Base-by-base conservation (phyloP, 2,113 vertebrate genomes). In the Aegotheles bennettii region DNA sequence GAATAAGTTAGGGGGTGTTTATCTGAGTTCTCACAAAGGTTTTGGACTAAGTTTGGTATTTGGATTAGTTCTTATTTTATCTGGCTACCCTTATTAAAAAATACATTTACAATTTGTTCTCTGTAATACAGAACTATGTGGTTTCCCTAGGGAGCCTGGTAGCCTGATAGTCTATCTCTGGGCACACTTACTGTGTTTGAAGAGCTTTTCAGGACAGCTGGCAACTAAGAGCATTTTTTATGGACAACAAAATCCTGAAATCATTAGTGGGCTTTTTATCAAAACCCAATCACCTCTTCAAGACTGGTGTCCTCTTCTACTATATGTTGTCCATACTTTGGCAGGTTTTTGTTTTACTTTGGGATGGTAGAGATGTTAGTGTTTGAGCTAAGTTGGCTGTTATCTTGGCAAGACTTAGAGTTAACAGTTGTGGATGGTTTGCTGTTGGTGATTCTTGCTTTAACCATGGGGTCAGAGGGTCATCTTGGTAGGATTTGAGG, bases 31-130 rank as follows among this genome's bases (percentile, higher is more conserved):
- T 89, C 40, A 84, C 56, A 69, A 94, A 91, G 40, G 40, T 64
- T 96, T 94, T 93, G 78, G 70, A 60, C 50, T 61, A 79, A 28
- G 38, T 81, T 73, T 67, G 40, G 65, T 84, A 47, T 91, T 92
- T 89, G 84, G 47, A 91, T 93, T 81, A 43, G 43, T 40, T 89
- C 47, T 92, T 95, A 78, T 89, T 96, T 92, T 93, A 51, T 92
- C 73, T 95, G 89, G 84, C 84, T 89, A 28, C 47, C 25, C 43
- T 84, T 51, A 67, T 53, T n/a, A 47, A 89, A 94, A 78, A 84
- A 71, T 60, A 78, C 57, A 75, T 84, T 94, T 87, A 71, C 14
- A 82, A 59, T 89, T 92, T 84, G 11, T 75, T 89, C 84, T 36
- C 26, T 79, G 21, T 21, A 42, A 13, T 70, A 71, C 24, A 84